phyloP scores from a whole-genome alignment of 2,888 invertebrate species.

The Parnassius apollo region DNA sequence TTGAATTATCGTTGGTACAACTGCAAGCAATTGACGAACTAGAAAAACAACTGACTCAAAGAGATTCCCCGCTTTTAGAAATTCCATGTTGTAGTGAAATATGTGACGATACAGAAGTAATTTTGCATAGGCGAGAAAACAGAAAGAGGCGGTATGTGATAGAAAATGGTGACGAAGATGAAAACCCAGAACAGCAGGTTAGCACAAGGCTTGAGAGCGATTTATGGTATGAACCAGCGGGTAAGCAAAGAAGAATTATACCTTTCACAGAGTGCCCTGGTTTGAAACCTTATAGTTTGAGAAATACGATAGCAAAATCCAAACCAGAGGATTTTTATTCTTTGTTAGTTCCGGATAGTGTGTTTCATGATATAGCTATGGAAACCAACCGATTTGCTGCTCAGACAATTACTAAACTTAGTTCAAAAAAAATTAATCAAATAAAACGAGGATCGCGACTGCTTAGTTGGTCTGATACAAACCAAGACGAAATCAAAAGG shows the following conservation, averaged over 20 bases:
- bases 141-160: background rate
- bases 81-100: constrained; percentile 27
- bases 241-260: constrained; percentile 36
- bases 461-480: constrained; percentile 29
- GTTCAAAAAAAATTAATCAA: constrained; percentile 18
- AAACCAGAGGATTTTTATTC: background rate
- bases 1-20: constrained; percentile 31
- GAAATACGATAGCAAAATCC: background rate
- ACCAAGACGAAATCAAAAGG: constrained; percentile 30
- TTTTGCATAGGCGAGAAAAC: background rate
- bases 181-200: background rate
- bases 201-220: constrained; percentile 20
- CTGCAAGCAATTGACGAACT: constrained; percentile 32
- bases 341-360: background rate
- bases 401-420: constrained; percentile 16
- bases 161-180: background rate
- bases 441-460: constrained; percentile 28
- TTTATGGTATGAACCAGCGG: constrained; percentile 33
- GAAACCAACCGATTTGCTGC: background rate
- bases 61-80: constrained; percentile 27
- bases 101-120: constrained; percentile 28
- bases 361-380: background rate
- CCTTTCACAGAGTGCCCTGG: constrained; percentile 35
- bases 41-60: constrained; percentile 30
- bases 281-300: constrained; percentile 24